Evolutionary conservation across 1,140 invertebrate genomes (phyloP).

Genomic region (Orussus abietinus): DNA sequence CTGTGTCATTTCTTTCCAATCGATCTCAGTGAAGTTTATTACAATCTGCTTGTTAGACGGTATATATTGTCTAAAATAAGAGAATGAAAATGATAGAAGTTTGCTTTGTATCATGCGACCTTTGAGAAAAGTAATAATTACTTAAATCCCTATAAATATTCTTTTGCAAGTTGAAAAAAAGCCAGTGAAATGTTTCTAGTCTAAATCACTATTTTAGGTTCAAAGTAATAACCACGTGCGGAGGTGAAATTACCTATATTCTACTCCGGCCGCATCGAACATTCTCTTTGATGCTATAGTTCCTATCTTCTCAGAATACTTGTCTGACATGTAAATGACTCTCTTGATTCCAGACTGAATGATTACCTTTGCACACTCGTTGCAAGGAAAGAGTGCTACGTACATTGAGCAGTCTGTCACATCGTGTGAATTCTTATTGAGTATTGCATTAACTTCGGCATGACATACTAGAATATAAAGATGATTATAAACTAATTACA

Average conservation of each 20-base stretch:
- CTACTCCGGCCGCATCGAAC: slow-evolving; percentile 72
- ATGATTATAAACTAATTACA: slow-evolving; percentile 8
- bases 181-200: too few relatives aligned
- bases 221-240: too few relatives aligned
- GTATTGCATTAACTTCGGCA: slow-evolving; percentile 94
- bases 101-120: too few relatives aligned
- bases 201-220: too few relatives aligned
- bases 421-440: slow-evolving; percentile 82
- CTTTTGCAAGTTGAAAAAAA: too few relatives aligned
- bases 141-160: too few relatives aligned
- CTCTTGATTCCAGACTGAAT: slow-evolving; percentile 88
- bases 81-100: too few relatives aligned
- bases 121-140: too few relatives aligned
- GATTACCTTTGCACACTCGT: slow-evolving; percentile 96
- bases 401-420: slow-evolving; percentile 80
- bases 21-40: slow-evolving; percentile 65
- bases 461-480: slow-evolving; percentile 89
- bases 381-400: slow-evolving; percentile 88
- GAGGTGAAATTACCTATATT: slow-evolving; percentile 57
- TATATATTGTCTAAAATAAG: slow-evolving; percentile 62
- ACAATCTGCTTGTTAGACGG: slow-evolving; percentile 61
- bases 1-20: slow-evolving; percentile 55
- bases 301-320: slow-evolving; percentile 64
- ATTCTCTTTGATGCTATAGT: slow-evolving; percentile 75
- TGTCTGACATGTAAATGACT: slow-evolving; percentile 79